Percentiles rank a stretch among this genome's conserved stretches.
These are phyloP conservation scores for Aramus guarauna DNA, from an alignment of 2,113 vertebrate genomes.

Conservation along the genomic window DNA sequence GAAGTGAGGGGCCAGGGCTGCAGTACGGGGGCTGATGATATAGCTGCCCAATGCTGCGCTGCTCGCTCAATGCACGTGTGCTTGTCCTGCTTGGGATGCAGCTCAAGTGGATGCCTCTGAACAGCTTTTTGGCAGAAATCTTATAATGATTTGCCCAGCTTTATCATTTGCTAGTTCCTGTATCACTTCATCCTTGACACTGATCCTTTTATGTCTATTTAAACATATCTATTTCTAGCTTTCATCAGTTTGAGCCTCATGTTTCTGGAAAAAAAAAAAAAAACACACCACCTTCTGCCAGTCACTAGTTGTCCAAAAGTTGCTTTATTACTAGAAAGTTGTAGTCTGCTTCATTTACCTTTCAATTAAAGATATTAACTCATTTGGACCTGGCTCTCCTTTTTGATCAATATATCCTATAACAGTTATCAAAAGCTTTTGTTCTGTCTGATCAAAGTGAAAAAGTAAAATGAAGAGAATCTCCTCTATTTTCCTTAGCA, in stretches of 20 bases:
- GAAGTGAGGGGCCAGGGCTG: background rate
- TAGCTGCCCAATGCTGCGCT: background rate
- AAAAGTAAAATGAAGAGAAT: background rate
- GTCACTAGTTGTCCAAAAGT: background rate
- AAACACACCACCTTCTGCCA: background rate
- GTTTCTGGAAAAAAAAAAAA: background rate
- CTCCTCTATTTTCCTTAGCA: background rate
- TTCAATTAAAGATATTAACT: background rate
- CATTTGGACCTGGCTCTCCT: background rate
- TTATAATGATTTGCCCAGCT: background rate
- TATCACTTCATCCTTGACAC: background rate
- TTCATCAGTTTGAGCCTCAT: background rate
- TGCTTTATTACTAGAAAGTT: background rate
- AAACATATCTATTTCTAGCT: background rate
- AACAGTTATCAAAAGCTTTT: background rate
- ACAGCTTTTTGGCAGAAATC: slow-evolving; percentile 33
- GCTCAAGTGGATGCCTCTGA: background rate
- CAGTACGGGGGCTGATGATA: rapidly evolving
- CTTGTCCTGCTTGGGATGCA: background rate
- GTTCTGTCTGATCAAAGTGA: background rate
- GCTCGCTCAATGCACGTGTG: rapidly evolving
- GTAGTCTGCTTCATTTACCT: background rate
- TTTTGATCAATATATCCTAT: background rate
- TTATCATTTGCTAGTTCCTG: background rate
- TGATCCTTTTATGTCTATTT: background rate